Evolutionary conservation across 1,140 invertebrate genomes (phyloP).

Genomic region (Bombyx mori): ASM3026992v2 NC_085116.1:11681501-11682000

Average conservation of each 20-base stretch:
- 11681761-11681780: slow-evolving; percentile 72
- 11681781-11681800: slow-evolving; percentile 71
- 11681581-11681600: too few species aligned
- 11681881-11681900: slow-evolving; percentile 62
- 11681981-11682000: background rate
- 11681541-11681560: too few species aligned
- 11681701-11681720: too few species aligned
- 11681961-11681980: slow-evolving; percentile 20
- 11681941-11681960: slow-evolving; percentile 36
- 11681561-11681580: too few species aligned
- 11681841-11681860: slow-evolving; percentile 86
- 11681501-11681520: too few species aligned
- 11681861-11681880: slow-evolving; percentile 81
- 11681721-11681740: too few species aligned
- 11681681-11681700: too few species aligned
- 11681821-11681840: slow-evolving; percentile 76
- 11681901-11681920: slow-evolving; percentile 63
- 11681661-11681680: too few species aligned
- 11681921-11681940: slow-evolving; percentile 48
- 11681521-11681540: too few species aligned
- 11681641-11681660: too few species aligned
- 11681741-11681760: slow-evolving; percentile 66
- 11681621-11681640: too few species aligned
- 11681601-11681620: too few species aligned
- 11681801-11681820: slow-evolving; percentile 72